A percentile compares a stretch with the other conserved stretches of the same genome.
Conservation (phyloP, 2,888 invertebrate species). For the Lithophane leautieri region DNA sequence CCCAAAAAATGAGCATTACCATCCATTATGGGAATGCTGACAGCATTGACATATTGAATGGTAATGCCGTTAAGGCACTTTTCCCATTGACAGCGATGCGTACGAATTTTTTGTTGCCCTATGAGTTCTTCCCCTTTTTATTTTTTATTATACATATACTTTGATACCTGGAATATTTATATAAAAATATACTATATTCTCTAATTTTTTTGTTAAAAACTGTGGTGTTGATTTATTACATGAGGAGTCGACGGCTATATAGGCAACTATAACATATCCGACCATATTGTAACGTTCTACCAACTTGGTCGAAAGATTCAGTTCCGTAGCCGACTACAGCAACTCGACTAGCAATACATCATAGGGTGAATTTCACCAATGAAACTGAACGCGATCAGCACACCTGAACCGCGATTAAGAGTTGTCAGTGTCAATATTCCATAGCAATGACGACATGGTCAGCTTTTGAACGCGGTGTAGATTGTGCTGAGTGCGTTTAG, state of each 20-base stretch:
- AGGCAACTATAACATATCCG: not conserved
- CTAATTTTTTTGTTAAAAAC: not conserved
- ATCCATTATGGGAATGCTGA: not conserved
- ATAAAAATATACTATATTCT: not conserved
- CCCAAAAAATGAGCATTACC: too few relatives aligned
- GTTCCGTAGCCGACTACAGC: constrained; percentile 18
- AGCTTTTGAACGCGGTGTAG: not conserved
- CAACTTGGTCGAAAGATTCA: constrained; percentile 31
- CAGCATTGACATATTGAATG: too few relatives aligned
- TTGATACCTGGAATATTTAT: not conserved
- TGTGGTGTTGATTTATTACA: not conserved
- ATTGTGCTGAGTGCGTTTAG: not conserved
- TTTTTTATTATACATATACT: not conserved
- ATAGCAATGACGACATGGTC: not conserved
- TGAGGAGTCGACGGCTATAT: not conserved
- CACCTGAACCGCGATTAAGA: not conserved
- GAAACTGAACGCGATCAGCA: not conserved
- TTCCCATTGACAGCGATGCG: not conserved
- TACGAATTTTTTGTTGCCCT: not conserved
- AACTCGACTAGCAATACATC: constrained; percentile 3
- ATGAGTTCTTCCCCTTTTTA: not conserved
- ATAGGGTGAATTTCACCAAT: not conserved
- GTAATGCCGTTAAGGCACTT: not conserved
- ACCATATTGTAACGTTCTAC: constrained; percentile 27
- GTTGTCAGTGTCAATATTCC: not conserved